These are phyloP conservation scores for Botia almorhae DNA, from an alignment of 2,797 vertebrate species.

Conservation along the genomic window DNA sequence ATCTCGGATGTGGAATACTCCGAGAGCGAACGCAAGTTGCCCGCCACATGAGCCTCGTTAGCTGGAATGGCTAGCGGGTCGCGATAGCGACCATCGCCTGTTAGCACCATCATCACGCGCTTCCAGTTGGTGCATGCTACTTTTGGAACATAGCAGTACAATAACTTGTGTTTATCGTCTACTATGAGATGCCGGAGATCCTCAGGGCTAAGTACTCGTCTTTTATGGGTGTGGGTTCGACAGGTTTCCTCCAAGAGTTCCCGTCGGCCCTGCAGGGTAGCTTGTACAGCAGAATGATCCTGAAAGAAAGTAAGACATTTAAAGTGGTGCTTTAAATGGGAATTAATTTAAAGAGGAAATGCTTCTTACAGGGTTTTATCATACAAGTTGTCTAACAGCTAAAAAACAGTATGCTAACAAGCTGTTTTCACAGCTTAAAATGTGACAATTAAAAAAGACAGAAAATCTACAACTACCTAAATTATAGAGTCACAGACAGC, in stretches of 20 bases:
- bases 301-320: conserved; percentile 44
- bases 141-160: conserved; percentile 98
- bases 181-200: conserved; percentile 95
- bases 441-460: too few species aligned
- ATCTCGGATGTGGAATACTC: conserved; percentile 87
- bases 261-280: conserved; percentile 81
- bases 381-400: too few species aligned
- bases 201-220: conserved; percentile 83
- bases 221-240: conserved; percentile 83
- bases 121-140: conserved; percentile 99
- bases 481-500: too few species aligned
- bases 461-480: too few species aligned
- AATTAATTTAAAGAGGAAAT: too few species aligned
- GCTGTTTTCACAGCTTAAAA: too few species aligned
- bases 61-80: conserved; percentile 90
- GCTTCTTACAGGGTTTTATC: too few species aligned
- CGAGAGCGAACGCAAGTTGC: conserved; percentile 87
- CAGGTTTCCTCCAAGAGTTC: conserved; percentile 84
- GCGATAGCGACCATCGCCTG: conserved; percentile 79
- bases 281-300: conserved; percentile 75
- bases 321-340: too few species aligned
- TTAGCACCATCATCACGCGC: conserved; percentile 91
- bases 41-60: conserved; percentile 86
- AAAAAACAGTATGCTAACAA: too few species aligned
- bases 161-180: conserved; percentile 88